Percentiles rank a stretch among this genome's conserved stretches.
phyloP scores from a whole-genome alignment of 2,797 vertebrate species.

The Crocodylus rhombifer region DNA sequence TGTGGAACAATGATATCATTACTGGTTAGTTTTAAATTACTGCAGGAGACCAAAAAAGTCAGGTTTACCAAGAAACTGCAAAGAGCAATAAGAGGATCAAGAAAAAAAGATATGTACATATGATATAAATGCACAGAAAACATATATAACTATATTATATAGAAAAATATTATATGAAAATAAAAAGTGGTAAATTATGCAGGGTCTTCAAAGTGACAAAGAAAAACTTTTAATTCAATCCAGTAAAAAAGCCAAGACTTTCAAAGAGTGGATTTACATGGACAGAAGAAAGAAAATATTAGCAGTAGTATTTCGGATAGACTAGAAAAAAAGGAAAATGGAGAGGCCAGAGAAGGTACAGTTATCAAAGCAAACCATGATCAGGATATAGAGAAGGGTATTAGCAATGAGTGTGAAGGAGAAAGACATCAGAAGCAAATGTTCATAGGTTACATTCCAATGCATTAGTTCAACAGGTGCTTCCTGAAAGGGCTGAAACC shows the following conservation, averaged over 20 bases:
- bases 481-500: conserved; percentile 70
- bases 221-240: background rate
- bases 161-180: background rate
- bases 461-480: conserved; percentile 73
- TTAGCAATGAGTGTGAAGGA: background rate
- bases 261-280: background rate
- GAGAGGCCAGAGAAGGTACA: background rate
- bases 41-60: background rate
- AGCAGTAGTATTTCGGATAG: background rate
- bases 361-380: conserved; percentile 6
- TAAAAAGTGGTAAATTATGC: background rate
- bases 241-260: background rate
- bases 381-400: background rate
- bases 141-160: background rate
- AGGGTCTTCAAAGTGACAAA: background rate
- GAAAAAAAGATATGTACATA: background rate
- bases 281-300: background rate
- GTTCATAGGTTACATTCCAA: conserved; percentile 57
- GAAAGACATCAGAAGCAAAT: conserved; percentile 70
- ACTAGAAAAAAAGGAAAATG: background rate
- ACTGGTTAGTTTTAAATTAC: background rate
- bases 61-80: background rate
- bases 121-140: background rate
- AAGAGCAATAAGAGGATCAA: background rate
- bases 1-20: background rate